phyloP scores from a whole-genome alignment of 2,113 vertebrate genomes.

The Chinchilla lanigera region DNA sequence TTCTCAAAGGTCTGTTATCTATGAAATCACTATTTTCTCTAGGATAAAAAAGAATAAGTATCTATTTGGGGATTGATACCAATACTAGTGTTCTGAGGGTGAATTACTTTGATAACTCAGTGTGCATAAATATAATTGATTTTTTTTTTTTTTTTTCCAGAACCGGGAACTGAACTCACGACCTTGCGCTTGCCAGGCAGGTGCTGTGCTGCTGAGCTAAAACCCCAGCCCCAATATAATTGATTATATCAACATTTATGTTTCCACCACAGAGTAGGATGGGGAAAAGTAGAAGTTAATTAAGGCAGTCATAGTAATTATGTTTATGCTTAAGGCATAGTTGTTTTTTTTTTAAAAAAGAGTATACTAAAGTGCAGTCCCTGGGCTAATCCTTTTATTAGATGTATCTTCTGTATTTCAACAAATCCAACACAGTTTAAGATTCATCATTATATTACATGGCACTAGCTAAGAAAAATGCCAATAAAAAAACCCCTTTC shows the following conservation, averaged over 20 bases:
- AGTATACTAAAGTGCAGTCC: conserved; percentile 47
- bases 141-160: too few species aligned
- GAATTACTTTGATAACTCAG: conserved; percentile 8
- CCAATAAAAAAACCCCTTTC: not conserved
- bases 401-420: conserved; percentile 50
- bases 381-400: conserved; percentile 43
- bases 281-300: not conserved
- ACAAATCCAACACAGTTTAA: conserved; percentile 43
- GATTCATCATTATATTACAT: not conserved
- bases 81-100: conserved; percentile 38
- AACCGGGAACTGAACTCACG: too few species aligned
- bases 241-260: not conserved
- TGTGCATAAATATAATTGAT: conserved; percentile 15
- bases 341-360: not conserved
- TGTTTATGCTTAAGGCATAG: not conserved
- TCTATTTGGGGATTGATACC: conserved; percentile 34
- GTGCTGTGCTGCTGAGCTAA: too few species aligned
- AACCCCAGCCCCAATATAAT: too few species aligned
- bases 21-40: conserved; percentile 37
- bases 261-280: not conserved
- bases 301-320: conserved; percentile 54
- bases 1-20: not conserved
- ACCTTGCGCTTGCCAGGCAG: too few species aligned
- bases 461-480: conserved; percentile 14
- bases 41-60: conserved; percentile 18